phyloP scores from a whole-genome alignment of 2,113 vertebrate species.

The Phrynocephalus versicolor region DNA sequence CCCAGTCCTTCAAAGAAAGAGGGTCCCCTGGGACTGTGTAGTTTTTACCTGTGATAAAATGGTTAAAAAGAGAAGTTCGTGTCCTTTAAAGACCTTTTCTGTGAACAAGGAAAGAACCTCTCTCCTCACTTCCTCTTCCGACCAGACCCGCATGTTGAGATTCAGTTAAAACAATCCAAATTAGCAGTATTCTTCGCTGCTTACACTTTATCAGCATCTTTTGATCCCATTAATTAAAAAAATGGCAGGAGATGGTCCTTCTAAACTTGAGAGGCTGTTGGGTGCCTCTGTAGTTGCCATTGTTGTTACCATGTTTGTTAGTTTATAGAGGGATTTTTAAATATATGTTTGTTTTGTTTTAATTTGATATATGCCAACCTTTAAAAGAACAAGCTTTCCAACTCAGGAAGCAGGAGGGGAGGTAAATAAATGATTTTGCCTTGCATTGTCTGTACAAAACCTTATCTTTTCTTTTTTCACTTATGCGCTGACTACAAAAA shows the following conservation, averaged over 20 bases:
- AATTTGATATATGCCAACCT: not conserved
- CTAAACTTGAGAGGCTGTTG: slow-evolving; percentile 37
- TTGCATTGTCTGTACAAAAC: slow-evolving; percentile 64
- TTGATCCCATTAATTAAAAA: slow-evolving; percentile 47
- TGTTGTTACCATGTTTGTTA: slow-evolving; percentile 54
- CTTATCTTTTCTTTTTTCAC: slow-evolving; percentile 19
- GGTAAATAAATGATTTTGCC: slow-evolving; percentile 58
- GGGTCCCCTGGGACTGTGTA: too few species aligned
- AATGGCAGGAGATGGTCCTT: slow-evolving; percentile 25
- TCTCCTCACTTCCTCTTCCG: slow-evolving; percentile 32
- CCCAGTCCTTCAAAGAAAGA: too few species aligned
- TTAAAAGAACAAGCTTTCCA: slow-evolving; percentile 51
- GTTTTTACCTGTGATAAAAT: too few species aligned
- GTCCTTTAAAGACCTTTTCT: slow-evolving; percentile 3
- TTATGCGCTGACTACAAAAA: slow-evolving; percentile 47
- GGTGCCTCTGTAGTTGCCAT: slow-evolving; percentile 39
- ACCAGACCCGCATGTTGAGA: slow-evolving; percentile 36
- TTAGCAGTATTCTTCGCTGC: slow-evolving; percentile 44
- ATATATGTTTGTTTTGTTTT: slow-evolving; percentile 24
- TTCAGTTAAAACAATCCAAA: slow-evolving; percentile 38
- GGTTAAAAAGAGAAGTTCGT: not conserved
- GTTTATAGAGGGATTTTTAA: slow-evolving; percentile 23
- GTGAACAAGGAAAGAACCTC: slow-evolving; percentile 22
- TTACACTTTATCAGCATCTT: slow-evolving; percentile 51
- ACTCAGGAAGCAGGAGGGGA: slow-evolving; percentile 32